A percentile compares a stretch with the other conserved stretches of the same genome.
phyloP scores from a whole-genome alignment of 2,888 invertebrate genomes.

The Conus canariensis region DNA sequence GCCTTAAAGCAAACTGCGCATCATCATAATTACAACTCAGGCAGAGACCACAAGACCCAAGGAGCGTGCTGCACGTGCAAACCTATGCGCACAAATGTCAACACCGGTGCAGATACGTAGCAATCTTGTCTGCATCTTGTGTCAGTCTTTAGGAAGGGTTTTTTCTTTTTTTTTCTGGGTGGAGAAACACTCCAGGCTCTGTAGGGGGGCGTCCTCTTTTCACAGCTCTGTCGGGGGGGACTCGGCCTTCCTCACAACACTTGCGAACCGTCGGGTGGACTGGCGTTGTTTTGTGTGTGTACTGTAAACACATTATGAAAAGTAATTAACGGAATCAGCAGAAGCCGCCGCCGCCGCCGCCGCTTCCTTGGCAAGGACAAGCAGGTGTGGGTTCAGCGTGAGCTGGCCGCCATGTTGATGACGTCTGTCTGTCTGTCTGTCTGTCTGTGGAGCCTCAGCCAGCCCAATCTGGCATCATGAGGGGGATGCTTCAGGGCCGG shows the following conservation, averaged over 20 bases:
- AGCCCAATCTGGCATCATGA: background rate
- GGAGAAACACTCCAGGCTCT: background rate
- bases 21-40: background rate
- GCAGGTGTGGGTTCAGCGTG: background rate
- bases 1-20: background rate
- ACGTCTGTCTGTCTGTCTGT: background rate
- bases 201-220: background rate
- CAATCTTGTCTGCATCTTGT: background rate
- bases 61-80: background rate
- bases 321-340: slow-evolving; percentile 13
- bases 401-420: background rate
- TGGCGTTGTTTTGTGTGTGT: slow-evolving; percentile 7
- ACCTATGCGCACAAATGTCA: background rate
- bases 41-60: background rate
- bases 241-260: background rate
- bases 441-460: background rate
- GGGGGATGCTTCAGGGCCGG: background rate
- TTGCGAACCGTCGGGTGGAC: background rate
- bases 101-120: too few species aligned
- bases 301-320: slow-evolving; percentile 12
- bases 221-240: too few species aligned
- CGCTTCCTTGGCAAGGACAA: too few species aligned
- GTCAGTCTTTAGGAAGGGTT: background rate
- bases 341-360: background rate
- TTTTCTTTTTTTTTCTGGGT: background rate